Evolutionary conservation across 37 sponge, comb jelly and placozoan species (phyloP), one percentile per base, ranked within the genome.

Genomic region (Crambe crambe): DNA sequence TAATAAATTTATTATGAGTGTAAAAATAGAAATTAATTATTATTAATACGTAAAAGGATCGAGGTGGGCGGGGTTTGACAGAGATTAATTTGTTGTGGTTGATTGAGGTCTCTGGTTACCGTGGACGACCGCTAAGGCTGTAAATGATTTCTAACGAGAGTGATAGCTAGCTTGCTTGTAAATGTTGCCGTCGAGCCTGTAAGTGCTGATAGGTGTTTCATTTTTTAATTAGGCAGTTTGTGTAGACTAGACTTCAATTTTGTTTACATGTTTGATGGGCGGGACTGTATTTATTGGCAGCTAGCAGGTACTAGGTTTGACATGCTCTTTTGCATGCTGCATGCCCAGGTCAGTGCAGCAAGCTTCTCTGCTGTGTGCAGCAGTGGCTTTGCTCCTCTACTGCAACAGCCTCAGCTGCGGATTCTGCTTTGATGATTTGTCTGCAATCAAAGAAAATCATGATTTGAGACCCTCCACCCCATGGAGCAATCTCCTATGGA

Each of bases 361-460:
- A 1, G 76, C 76, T 4, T 38, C 43, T 8, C 44, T 83, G 35
- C 23, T 78, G n/a, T 92, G 86, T 42, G 73, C 81, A 17, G 15
- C 74, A 6, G 37, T 91, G 2, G 74, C 86, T 23, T 37, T 56
- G 17, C 26, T 79, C 3, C 73, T 80, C 35, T 95, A 94, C 67
- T 18, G 92, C 21, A 91, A 94, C 64, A 72, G 83, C 0, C 72
- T 97, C 18, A 83, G 84, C 58, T 76, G 84, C 31, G 84, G 73
- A 29, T 89, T 97, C 36, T 94, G 95, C 59, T 94, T 94, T 66
- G 97, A 97, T 70, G 97, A 97, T 64, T 4, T 69, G 38, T 84
- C 88, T 20, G 97, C 95, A 2, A 80, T 97, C n/a, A 42, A 62
- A 17, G 68, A 80, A 39, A 97, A 97, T 67, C 32, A 68, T 23